Evolutionary conservation across 1,140 invertebrate genomes (phyloP).

Genomic region (Colletes latitarsis): DNA sequence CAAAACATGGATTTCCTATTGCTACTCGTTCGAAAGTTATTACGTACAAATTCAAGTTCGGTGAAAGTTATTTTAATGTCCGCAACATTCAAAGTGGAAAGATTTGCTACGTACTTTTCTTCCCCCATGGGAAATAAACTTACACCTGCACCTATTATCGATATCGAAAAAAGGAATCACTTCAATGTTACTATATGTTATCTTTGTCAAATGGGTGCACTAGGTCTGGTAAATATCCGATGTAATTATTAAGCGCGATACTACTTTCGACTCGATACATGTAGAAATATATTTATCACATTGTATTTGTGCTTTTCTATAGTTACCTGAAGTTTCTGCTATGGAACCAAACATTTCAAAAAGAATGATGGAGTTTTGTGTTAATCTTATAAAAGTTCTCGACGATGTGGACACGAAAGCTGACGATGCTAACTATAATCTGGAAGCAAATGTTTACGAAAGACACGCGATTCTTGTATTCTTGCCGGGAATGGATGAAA

Average conservation of each 20-base stretch:
- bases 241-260: slow-evolving; percentile 3
- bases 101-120: slow-evolving; percentile 91
- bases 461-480: slow-evolving; percentile 91
- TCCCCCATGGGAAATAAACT: slow-evolving; percentile 78
- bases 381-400: slow-evolving; percentile 86
- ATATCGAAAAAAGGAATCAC: slow-evolving; percentile 80
- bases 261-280: slow-evolving; percentile 27
- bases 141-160: slow-evolving; percentile 82
- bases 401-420: slow-evolving; percentile 85
- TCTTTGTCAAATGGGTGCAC: slow-evolving; percentile 83
- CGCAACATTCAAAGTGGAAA: slow-evolving; percentile 89
- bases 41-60: slow-evolving; percentile 86
- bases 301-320: slow-evolving; percentile 57
- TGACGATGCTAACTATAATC: slow-evolving; percentile 43
- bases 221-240: slow-evolving; percentile 73
- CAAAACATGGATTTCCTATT: slow-evolving; percentile 97
- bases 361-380: slow-evolving; percentile 83
- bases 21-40: slow-evolving; percentile 90
- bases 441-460: slow-evolving; percentile 34
- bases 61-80: slow-evolving; percentile 94
- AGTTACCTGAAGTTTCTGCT: slow-evolving; percentile 80
- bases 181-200: slow-evolving; percentile 86
- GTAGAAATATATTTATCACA: neutral
- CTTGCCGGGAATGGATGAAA: slow-evolving; percentile 92
- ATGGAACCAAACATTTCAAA: slow-evolving; percentile 81